phyloP scores from a whole-genome alignment of 2,113 vertebrate genomes.

The Malaclemys terrapin region DNA sequence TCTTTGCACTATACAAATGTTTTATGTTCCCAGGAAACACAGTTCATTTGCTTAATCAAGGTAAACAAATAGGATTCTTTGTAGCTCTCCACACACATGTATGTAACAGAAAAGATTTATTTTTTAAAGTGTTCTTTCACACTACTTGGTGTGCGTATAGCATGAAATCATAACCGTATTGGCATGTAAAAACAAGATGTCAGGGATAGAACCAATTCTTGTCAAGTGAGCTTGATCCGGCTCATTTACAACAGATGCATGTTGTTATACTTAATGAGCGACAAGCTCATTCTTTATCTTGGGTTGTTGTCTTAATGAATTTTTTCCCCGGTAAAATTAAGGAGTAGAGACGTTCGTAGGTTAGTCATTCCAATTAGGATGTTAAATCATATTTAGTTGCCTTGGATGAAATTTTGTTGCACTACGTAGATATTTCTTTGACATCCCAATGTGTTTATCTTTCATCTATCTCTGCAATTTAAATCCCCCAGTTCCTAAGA shows the following conservation, averaged over 20 bases:
- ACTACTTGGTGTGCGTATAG: background rate
- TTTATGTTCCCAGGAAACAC: conserved; percentile 40
- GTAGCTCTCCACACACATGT: background rate
- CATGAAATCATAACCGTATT: background rate
- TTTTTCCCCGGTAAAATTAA: background rate
- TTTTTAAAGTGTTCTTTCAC: background rate
- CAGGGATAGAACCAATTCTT: background rate
- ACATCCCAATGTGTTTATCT: conserved; percentile 11
- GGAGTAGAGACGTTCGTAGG: background rate
- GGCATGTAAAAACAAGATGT: background rate
- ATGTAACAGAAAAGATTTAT: background rate
- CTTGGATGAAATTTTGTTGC: background rate
- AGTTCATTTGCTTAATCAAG: conserved; percentile 11
- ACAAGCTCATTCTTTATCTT: conserved; percentile 11
- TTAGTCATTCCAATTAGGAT: background rate
- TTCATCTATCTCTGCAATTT: background rate
- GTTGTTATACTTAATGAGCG: background rate
- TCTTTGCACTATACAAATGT: conserved; percentile 9
- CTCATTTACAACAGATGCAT: background rate
- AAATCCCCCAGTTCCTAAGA: background rate
- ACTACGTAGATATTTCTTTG: background rate
- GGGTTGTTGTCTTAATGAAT: conserved; percentile 3
- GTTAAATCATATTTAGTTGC: background rate
- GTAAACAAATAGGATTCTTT: background rate
- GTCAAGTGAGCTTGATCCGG: background rate